phyloP scores from a whole-genome alignment of 2,888 invertebrate species.

The Heteropelma amictum region DNA sequence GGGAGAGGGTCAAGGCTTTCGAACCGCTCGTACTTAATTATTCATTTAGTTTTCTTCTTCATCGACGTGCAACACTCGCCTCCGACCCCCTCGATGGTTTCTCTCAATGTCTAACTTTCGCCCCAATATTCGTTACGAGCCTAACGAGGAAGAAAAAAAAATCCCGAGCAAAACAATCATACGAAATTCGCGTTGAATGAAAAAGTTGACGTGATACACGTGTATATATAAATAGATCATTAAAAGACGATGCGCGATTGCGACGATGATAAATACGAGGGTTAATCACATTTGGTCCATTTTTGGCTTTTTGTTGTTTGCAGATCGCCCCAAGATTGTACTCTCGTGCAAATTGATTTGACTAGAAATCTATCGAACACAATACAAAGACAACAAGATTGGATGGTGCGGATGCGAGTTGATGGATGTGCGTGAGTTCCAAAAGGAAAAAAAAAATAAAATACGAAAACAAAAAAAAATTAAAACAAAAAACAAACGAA shows the following conservation, averaged over 20 bases:
- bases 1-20: no score
- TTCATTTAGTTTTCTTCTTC: neutral
- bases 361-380: conserved; percentile 77
- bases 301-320: conserved; percentile 72
- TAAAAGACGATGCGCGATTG: conserved; percentile 6
- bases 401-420: conserved; percentile 77
- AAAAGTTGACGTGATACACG: conserved; percentile 10
- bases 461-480: conserved; percentile 33
- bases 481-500: conserved; percentile 44
- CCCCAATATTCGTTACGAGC: neutral
- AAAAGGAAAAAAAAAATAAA: conserved; percentile 53
- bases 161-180: neutral
- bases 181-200: neutral
- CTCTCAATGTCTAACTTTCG: conserved; percentile 1
- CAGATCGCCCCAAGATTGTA: conserved; percentile 76
- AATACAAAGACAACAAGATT: conserved; percentile 77
- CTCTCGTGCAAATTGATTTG: conserved; percentile 76
- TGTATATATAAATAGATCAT: conserved; percentile 39
- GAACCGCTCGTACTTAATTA: neutral
- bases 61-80: no score
- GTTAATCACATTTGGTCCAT: conserved; percentile 66
- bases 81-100: neutral
- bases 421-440: conserved; percentile 77
- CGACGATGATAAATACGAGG: conserved; percentile 45
- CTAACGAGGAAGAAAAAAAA: neutral